These are phyloP conservation scores for Rachycentron canadum DNA, from an alignment of 2,797 vertebrate genomes.

Conservation along the genomic window DNA sequence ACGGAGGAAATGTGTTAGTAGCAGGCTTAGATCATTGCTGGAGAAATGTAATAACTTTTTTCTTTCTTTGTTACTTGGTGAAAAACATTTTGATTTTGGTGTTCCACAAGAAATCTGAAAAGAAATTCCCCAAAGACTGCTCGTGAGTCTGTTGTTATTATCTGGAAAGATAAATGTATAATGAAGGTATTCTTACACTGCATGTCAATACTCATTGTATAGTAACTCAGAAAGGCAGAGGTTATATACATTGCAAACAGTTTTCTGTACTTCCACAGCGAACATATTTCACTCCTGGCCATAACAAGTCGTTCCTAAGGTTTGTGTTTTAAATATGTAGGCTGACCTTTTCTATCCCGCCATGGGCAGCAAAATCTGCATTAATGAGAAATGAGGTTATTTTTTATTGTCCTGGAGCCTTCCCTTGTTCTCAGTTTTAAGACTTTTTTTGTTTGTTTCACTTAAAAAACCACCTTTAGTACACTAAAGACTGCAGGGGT, in stretches of 20 bases:
- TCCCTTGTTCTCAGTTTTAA: conserved; percentile 52
- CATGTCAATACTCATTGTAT: conserved; percentile 23
- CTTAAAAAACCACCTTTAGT: conserved; percentile 16
- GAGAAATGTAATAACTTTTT: conserved; percentile 56
- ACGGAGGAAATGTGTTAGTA: conserved; percentile 57
- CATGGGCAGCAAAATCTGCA: conserved; percentile 76
- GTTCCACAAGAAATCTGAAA: conserved; percentile 42
- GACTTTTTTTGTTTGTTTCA: conserved; percentile 12
- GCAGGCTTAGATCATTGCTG: conserved; percentile 49
- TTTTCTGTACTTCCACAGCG: conserved; percentile 37
- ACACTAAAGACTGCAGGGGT: conserved; percentile 7
- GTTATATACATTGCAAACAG: conserved; percentile 42
- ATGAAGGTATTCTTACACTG: conserved; percentile 47
- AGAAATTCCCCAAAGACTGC: conserved; percentile 49
- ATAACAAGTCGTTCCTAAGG: conserved; percentile 68
- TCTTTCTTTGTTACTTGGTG: conserved; percentile 39
- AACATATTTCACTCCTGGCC: conserved; percentile 67
- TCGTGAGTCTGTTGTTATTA: conserved; percentile 53
- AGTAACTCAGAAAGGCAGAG: conserved; percentile 44
- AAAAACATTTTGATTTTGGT: conserved; percentile 51
- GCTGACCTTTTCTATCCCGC: conserved; percentile 81
- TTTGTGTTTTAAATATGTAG: conserved; percentile 80
- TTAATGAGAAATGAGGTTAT: conserved; percentile 77
- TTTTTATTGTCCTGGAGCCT: conserved; percentile 58
- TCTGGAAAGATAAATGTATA: conserved; percentile 57